Evolutionary conservation across 2,797 vertebrate genomes (phyloP), one percentile per base, ranked within the genome.

Genomic region (Basileuterus tristriatus): DNA sequence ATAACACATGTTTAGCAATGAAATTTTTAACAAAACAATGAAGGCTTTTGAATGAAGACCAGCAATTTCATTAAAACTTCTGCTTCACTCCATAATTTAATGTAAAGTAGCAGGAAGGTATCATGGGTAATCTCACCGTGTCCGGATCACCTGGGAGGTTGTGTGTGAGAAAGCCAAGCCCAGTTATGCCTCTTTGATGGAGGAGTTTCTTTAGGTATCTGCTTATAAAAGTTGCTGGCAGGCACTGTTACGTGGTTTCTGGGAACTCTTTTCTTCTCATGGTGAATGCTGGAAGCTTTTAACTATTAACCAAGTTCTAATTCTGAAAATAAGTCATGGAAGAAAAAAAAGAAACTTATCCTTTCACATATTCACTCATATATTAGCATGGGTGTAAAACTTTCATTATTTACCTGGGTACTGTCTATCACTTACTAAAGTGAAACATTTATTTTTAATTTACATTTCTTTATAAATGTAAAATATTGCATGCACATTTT

Each of bases 1-100:
- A 85, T 77, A 96, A 74, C 87, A 93, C 30, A 70, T 83, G 71
- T 89, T 95, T 78, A 95, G 69, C 36, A 47, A 69, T n/a, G 19
- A 71, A 26, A 22, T 70, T 96, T 95, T 89, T 60, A 94, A 60
- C 39, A 72, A 75, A 87, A 84, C 20, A 30, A 53, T 68, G 36
- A 39, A 39, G 37, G 10, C 47, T 91, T 55, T 84, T 78, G 53
- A 87, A 71, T 65, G 80, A 80, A 88, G 46, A 92, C 19, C 19
- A 82, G 55, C 55, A 74, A 68, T 78, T 90, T 87, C 50, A 83
- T 71, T 64, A 75, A 84, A 93, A 65, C 26, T 30, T 34, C 21
- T 68, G 56, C 59, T 93, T 74, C 76, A 50, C 37, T 32, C 20
- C 44, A 9, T 70, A 72, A 90, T 93, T 91, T 70, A 80, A 19